phyloP scores from a whole-genome alignment of 1,140 invertebrate species.

The Panagrolaimus sp. region DNA sequence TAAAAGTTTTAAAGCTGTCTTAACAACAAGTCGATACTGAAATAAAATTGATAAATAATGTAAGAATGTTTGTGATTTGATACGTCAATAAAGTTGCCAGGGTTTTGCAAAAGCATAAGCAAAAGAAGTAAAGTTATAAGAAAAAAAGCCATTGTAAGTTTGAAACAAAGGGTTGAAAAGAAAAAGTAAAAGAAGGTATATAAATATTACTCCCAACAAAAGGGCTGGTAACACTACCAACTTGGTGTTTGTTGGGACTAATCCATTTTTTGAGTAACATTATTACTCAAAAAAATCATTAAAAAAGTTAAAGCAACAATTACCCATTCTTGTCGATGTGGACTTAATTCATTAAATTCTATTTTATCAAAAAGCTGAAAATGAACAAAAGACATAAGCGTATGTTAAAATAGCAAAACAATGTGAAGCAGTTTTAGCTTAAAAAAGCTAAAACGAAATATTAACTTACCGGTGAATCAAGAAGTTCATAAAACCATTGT shows the following conservation, averaged over 20 bases:
- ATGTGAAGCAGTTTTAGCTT: not conserved
- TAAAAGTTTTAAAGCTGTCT: constrained; percentile 90
- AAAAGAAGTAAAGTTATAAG: not conserved
- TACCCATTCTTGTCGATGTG: constrained; percentile 54
- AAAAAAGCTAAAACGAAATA: not conserved
- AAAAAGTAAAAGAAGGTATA: not conserved
- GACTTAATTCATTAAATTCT: constrained; percentile 49
- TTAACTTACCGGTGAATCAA: constrained; percentile 72
- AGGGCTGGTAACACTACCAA: no score
- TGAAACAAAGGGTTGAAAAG: not conserved
- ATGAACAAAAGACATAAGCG: not conserved
- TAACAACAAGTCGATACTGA: constrained; percentile 88
- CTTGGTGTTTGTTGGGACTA: not conserved
- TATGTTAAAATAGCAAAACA: not conserved
- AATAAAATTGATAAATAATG: no score
- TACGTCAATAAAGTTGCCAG: no score
- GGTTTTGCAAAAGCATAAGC: not conserved
- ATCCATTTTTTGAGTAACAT: not conserved
- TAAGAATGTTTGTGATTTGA: no score
- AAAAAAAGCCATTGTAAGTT: not conserved
- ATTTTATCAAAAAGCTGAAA: constrained; percentile 48
- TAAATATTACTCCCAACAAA: not conserved
- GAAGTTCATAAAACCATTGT: constrained; percentile 92
- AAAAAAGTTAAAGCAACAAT: not conserved
- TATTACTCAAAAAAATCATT: no score